These are phyloP conservation scores for Cheilosia scutellata DNA, from an alignment of 2,888 invertebrate genomes.

Conservation along the genomic window DNA sequence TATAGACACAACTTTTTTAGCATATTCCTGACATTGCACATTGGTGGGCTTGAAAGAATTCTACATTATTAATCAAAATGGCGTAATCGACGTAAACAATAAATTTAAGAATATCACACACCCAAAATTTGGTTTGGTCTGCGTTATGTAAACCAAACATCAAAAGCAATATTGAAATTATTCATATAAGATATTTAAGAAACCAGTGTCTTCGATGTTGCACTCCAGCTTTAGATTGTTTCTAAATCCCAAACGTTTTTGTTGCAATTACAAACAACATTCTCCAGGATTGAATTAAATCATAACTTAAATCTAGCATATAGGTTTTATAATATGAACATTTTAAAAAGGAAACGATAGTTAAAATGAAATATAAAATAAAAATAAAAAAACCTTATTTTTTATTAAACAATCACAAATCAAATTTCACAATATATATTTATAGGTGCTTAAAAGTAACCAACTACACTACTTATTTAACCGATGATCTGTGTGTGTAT, in stretches of 20 bases:
- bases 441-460: slow-evolving; percentile 75
- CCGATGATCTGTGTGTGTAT: slow-evolving; percentile 79
- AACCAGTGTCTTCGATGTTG: slow-evolving; percentile 11
- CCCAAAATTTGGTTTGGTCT: too few species aligned
- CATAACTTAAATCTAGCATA: slow-evolving; percentile 41
- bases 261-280: slow-evolving; percentile 32
- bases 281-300: slow-evolving; percentile 43
- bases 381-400: slow-evolving; percentile 38
- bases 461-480: slow-evolving; percentile 76
- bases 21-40: too few species aligned
- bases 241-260: slow-evolving; percentile 9
- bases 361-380: slow-evolving; percentile 34
- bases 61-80: neutral
- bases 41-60: too few species aligned
- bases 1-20: too few species aligned
- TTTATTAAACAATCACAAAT: slow-evolving; percentile 68
- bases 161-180: slow-evolving; percentile 42
- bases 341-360: slow-evolving; percentile 20
- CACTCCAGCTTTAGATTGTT: slow-evolving; percentile 3
- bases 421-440: slow-evolving; percentile 76
- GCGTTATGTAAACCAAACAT: slow-evolving; percentile 1
- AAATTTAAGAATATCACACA: slow-evolving; percentile 18
- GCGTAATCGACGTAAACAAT: neutral
- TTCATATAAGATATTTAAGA: slow-evolving; percentile 7
- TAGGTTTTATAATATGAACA: slow-evolving; percentile 50